A percentile compares a stretch with the other conserved stretches of the same genome.
phyloP scores from a whole-genome alignment of 2,113 vertebrate species.

The Eolophus roseicapilla region DNA sequence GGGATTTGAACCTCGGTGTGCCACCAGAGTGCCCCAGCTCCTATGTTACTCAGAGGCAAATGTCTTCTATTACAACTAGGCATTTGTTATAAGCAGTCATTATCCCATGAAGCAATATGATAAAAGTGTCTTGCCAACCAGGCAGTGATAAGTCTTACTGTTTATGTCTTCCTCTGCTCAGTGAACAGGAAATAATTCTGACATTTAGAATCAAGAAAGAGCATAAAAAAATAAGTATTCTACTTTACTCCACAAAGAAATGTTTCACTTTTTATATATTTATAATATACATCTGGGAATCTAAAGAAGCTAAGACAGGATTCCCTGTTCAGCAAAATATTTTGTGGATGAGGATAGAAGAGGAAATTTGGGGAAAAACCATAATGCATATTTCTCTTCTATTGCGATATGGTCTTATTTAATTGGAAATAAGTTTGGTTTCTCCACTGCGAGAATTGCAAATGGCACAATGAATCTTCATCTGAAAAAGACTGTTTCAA shows the following conservation, averaged over 20 bases:
- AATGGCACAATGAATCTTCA: not conserved
- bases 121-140: not conserved
- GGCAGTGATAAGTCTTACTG: not conserved
- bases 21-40: not conserved
- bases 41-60: not conserved
- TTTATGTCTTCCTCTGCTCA: not conserved
- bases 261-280: not conserved
- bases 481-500: not conserved
- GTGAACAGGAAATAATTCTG: not conserved
- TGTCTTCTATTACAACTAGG: not conserved
- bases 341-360: not conserved
- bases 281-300: not conserved
- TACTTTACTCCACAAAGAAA: not conserved
- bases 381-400: not conserved
- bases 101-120: not conserved
- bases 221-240: not conserved
- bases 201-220: not conserved
- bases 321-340: not conserved
- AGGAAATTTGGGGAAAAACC: not conserved
- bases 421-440: not conserved
- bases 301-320: not conserved
- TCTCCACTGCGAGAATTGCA: not conserved
- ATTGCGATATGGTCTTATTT: accelerated
- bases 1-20: not conserved
- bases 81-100: not conserved